These are phyloP conservation scores for Salvelinus alpinus DNA, from an alignment of 2,113 vertebrate genomes.

Conservation along the genomic window DNA sequence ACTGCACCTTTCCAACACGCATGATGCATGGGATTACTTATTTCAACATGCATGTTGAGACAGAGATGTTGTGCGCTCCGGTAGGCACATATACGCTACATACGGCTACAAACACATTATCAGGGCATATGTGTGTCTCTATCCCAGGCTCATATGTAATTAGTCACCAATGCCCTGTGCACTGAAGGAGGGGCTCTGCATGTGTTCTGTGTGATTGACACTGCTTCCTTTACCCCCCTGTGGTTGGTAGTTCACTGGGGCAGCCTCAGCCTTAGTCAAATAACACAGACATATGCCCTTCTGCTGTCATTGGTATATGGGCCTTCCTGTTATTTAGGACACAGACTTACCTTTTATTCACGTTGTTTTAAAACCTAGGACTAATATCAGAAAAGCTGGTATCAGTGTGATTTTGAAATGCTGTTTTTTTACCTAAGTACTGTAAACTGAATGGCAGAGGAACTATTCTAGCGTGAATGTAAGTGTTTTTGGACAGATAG, in stretches of 20 bases:
- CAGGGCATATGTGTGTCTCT: conserved; percentile 11
- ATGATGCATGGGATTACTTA: conserved; percentile 18
- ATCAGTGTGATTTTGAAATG: background rate
- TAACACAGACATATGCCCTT: conserved; percentile 43
- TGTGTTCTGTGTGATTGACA: conserved; percentile 54
- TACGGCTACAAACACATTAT: background rate
- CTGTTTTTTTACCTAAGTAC: background rate
- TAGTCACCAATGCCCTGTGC: conserved; percentile 38
- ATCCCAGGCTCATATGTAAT: conserved; percentile 15
- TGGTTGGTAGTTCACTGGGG: conserved; percentile 55
- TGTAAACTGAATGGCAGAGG: background rate
- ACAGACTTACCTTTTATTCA: conserved; percentile 27
- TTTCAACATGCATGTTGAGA: conserved; percentile 34
- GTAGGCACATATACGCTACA: conserved; percentile 23
- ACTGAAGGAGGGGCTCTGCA: background rate
- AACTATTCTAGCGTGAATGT: background rate
- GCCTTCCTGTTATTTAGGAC: conserved; percentile 16
- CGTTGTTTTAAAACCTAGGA: background rate
- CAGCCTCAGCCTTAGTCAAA: conserved; percentile 24
- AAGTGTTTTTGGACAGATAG: background rate
- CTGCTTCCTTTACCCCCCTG: conserved; percentile 38
- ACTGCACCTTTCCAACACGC: too few species aligned
- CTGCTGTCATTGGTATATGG: conserved; percentile 47
- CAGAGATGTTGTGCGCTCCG: conserved; percentile 4
- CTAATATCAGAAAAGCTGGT: background rate